A percentile compares a stretch with the other conserved stretches of the same genome.
Evolutionary conservation across 2,888 invertebrate genomes (phyloP).

Genomic region (Agelastica alni): DNA sequence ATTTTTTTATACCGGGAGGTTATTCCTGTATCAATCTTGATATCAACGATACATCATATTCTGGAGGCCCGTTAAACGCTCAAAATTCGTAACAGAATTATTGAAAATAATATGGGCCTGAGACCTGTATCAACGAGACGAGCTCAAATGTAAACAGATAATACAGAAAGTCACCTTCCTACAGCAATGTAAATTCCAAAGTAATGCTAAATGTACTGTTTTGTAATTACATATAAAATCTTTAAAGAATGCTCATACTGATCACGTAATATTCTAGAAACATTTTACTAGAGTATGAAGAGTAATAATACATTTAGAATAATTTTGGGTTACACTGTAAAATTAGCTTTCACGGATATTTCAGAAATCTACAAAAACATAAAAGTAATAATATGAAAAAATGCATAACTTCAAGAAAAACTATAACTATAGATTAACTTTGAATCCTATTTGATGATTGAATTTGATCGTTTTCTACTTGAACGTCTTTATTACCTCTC

Average conservation of each 20-base stretch:
- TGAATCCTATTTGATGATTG: slow-evolving; percentile 43
- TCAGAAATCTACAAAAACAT: slow-evolving; percentile 30
- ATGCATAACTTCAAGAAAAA: slow-evolving; percentile 36
- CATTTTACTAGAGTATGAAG: too few relatives aligned
- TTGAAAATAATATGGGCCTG: not conserved
- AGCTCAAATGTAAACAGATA: not conserved
- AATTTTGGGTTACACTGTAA: slow-evolving; percentile 5
- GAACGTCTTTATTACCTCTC: slow-evolving; percentile 1
- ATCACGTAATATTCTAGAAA: too few relatives aligned
- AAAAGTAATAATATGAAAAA: slow-evolving; percentile 25
- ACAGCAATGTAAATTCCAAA: slow-evolving; percentile 23
- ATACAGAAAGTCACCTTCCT: slow-evolving; percentile 17
- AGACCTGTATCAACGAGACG: not conserved
- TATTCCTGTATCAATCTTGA: slow-evolving; percentile 17
- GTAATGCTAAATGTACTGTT: slow-evolving; percentile 1
- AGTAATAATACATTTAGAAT: not conserved
- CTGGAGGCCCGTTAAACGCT: not conserved
- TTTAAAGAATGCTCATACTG: too few relatives aligned
- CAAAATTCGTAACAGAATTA: not conserved
- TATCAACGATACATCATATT: slow-evolving; percentile 4
- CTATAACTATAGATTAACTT: slow-evolving; percentile 53
- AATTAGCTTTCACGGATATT: slow-evolving; percentile 24
- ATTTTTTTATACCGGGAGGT: slow-evolving; percentile 38
- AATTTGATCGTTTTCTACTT: slow-evolving; percentile 37
- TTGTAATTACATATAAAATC: too few relatives aligned